phyloP scores from a whole-genome alignment of 2,888 invertebrate genomes.

The Koerneria pararmatus region DNA sequence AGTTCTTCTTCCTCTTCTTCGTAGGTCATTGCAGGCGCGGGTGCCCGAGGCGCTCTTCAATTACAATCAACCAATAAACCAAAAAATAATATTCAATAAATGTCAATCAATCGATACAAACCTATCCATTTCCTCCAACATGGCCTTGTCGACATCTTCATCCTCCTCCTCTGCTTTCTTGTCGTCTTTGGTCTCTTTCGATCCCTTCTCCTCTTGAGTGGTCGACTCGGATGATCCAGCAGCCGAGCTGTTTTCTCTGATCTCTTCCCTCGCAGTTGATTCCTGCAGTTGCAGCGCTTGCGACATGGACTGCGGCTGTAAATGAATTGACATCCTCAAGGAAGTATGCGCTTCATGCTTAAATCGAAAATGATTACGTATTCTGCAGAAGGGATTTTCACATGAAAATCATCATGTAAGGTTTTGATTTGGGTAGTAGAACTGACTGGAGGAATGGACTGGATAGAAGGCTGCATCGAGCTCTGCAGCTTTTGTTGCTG shows the following conservation, averaged over 20 bases:
- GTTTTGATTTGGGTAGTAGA: slow-evolving; percentile 24
- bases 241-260: neutral
- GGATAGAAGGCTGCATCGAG: slow-evolving; percentile 21
- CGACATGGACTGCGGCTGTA: too few species aligned
- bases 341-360: slow-evolving; percentile 20
- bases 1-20: slow-evolving; percentile 6
- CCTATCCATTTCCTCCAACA: too few species aligned
- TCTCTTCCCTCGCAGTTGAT: neutral
- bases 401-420: slow-evolving; percentile 23
- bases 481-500: slow-evolving; percentile 9
- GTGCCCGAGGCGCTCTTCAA: slow-evolving; percentile 20
- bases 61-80: too few species aligned
- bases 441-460: slow-evolving; percentile 24
- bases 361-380: neutral
- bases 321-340: slow-evolving; percentile 13
- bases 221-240: neutral
- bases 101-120: too few species aligned
- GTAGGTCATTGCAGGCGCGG: slow-evolving; percentile 3
- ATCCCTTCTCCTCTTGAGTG: slow-evolving; percentile 2
- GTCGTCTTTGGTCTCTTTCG: slow-evolving; percentile 11
- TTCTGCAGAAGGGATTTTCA: too few species aligned
- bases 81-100: too few species aligned
- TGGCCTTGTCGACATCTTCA: slow-evolving; percentile 8
- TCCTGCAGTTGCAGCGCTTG: too few species aligned
- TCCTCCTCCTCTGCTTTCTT: slow-evolving; percentile 5